Percentiles rank a stretch among this genome's conserved stretches.
These are phyloP conservation scores for Stenurella melanura DNA, from an alignment of 2,888 invertebrate species.

Conservation along the genomic window DNA sequence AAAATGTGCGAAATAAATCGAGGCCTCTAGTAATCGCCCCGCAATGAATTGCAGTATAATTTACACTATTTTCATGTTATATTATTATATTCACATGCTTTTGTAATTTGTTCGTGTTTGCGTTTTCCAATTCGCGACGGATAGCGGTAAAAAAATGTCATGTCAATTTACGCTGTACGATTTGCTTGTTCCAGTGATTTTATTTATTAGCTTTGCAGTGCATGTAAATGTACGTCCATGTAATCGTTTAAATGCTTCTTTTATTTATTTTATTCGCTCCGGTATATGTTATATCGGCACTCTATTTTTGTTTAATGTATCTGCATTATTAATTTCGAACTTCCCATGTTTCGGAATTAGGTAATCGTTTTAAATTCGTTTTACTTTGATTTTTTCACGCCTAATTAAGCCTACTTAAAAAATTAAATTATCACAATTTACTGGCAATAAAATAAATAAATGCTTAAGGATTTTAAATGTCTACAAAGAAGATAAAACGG, in stretches of 20 bases:
- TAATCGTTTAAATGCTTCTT: slow-evolving; percentile 4
- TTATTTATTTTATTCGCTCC: slow-evolving; percentile 2
- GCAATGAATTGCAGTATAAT: slow-evolving; percentile 18
- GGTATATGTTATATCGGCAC: slow-evolving; percentile 4
- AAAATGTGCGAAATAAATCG: slow-evolving; percentile 13
- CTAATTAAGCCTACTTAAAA: slow-evolving; percentile 32
- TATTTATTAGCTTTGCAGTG: slow-evolving; percentile 37
- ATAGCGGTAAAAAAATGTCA: slow-evolving; percentile 37
- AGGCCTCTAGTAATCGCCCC: neutral
- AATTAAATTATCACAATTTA: slow-evolving; percentile 41
- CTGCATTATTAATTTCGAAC: neutral
- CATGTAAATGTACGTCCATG: slow-evolving; percentile 25
- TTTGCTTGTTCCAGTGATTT: slow-evolving; percentile 41
- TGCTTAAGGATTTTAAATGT: slow-evolving; percentile 41
- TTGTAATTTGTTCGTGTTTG: slow-evolving; percentile 15
- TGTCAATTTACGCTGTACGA: slow-evolving; percentile 40
- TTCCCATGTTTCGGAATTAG: neutral
- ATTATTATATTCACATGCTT: slow-evolving; percentile 2
- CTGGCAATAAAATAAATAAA: slow-evolving; percentile 46
- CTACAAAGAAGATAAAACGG: slow-evolving; percentile 51
- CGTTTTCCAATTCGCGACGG: slow-evolving; percentile 39
- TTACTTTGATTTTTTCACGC: slow-evolving; percentile 35
- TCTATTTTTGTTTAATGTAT: neutral
- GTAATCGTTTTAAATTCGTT: neutral
- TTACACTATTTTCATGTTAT: neutral